Evolutionary conservation across 2,797 vertebrate genomes (phyloP), one percentile per base, ranked within the genome.

Genomic region (Hydrolagus colliei): DNA sequence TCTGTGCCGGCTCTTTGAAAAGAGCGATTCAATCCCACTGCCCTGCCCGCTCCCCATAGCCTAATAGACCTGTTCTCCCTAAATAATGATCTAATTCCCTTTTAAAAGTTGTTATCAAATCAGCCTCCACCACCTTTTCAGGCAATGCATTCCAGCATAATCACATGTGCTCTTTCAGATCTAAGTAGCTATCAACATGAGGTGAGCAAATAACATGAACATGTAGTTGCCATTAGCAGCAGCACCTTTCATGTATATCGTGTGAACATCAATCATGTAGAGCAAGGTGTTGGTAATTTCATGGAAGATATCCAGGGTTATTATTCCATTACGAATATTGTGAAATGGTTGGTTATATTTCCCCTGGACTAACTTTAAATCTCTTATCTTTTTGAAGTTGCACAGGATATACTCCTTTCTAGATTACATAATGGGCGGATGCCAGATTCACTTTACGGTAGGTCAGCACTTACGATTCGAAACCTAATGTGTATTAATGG

Each of bases 391-490:
- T 18, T 63, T 88, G 72, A 92, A 98, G 97, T 95, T 98, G 91
- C 96, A 96, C 93, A 96, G 97, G 95, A 95, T 97, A 22, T 97
- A 96, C 89, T 98, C 97, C 87, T 99, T 98, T 93, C 94, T 98
- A 91, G 97, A 98, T 92, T 98, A 97, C 93, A 97, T 98, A 91
- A 97, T 98, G 97, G 97, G 97, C 0, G 97, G 97, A 91, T 98
- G 97, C 90, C 97, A 98, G 91, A 98, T 98, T 90, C 97, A 98
- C 91, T 98, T 97, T 92, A 98, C 97, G 79, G 97, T 98, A 93
- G 96, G 95, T 91, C 32, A 80, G 32, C 16, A 32, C 7, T 65
- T 80, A 84, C n/a, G 20, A 71, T 84, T 84, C 68, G 67, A 84
- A 84, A 52, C 20, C 79, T 13, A 22, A 1, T 84, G 35, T 18